Percentiles rank a stretch among this genome's conserved stretches.
Evolutionary conservation across 2,113 vertebrate genomes (phyloP).

Genomic region (Alces alces): DNA sequence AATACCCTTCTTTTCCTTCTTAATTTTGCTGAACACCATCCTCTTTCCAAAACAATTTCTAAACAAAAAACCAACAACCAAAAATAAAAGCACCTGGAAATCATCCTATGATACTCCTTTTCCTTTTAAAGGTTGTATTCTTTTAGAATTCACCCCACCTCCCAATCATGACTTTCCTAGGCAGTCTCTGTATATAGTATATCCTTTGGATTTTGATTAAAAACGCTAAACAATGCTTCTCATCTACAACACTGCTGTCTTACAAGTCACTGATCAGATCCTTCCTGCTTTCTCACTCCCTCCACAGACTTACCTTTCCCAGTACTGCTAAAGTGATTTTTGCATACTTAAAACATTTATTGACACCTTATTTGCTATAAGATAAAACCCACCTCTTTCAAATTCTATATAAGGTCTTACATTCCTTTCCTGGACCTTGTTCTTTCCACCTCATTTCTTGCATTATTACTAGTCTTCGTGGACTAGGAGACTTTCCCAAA

Average conservation of each 20-base stretch:
- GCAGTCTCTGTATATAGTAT: background rate
- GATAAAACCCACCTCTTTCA: background rate
- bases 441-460: background rate
- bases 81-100: background rate
- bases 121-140: background rate
- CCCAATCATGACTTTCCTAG: background rate
- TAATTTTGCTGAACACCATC: background rate
- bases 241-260: no score
- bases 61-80: background rate
- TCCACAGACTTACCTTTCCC: background rate
- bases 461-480: background rate
- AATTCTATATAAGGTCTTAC: background rate
- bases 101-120: background rate
- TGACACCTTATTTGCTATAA: background rate
- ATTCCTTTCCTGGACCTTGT: background rate
- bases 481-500: background rate
- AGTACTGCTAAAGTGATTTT: background rate
- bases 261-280: background rate
- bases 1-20: background rate
- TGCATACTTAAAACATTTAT: background rate
- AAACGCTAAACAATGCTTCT: fast-evolving
- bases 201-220: background rate
- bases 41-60: background rate
- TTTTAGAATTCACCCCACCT: background rate
- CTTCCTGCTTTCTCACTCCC: background rate